A percentile compares a stretch with the other conserved stretches of the same genome.
Conservation (phyloP, 1,140 invertebrate genomes). For the Macrobrachium rosenbergii region DNA sequence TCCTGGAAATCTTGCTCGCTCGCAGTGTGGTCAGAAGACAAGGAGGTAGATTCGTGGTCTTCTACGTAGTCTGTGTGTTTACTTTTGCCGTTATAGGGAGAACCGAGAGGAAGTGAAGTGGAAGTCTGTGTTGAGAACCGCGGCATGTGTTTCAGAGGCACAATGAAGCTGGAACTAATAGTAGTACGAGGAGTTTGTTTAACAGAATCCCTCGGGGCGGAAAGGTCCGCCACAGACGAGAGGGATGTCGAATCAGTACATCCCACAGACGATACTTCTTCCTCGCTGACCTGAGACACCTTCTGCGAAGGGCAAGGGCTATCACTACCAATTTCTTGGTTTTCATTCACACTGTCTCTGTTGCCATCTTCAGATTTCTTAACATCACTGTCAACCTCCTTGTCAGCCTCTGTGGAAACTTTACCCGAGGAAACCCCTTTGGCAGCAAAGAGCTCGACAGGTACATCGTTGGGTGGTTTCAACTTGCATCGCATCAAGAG, state of each 20-base stretch:
- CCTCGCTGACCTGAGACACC: too few relatives aligned
- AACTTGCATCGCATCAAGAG: slow-evolving; percentile 43
- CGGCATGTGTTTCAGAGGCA: slow-evolving; percentile 39
- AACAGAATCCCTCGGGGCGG: not conserved
- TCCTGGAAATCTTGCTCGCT: not conserved
- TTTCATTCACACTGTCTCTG: too few relatives aligned
- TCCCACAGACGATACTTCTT: too few relatives aligned
- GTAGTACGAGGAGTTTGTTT: not conserved
- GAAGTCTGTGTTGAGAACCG: slow-evolving; percentile 23
- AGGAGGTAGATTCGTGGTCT: slow-evolving; percentile 2
- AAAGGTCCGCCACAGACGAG: not conserved
- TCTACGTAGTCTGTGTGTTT: not conserved
- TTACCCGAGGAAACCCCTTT: not conserved
- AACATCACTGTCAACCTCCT: too few relatives aligned
- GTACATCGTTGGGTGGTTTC: slow-evolving; percentile 35
- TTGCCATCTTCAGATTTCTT: too few relatives aligned
- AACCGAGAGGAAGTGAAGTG: not conserved
- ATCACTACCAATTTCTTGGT: too few relatives aligned
- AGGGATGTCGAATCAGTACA: too few relatives aligned
- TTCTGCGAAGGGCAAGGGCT: too few relatives aligned
- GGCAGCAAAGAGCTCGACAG: slow-evolving; percentile 44
- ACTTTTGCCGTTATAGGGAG: not conserved
- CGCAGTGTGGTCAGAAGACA: not conserved
- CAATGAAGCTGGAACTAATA: not conserved
- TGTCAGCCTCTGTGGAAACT: slow-evolving; percentile 10